phyloP scores from a whole-genome alignment of 1,140 invertebrate species.

The Lanistes nyassanus region DNA sequence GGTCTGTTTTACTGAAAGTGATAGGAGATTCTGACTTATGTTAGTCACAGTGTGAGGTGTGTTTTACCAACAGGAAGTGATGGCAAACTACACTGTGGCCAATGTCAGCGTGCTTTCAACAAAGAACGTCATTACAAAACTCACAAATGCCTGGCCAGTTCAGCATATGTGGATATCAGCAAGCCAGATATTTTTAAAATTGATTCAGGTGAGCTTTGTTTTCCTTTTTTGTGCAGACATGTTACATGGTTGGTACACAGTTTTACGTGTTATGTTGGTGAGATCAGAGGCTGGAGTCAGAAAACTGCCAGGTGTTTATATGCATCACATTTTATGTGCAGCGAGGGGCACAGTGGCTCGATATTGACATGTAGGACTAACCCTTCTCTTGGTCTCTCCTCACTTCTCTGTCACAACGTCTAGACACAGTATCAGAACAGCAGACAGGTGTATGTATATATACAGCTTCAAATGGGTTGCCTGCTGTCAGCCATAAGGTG shows the following conservation, averaged over 20 bases:
- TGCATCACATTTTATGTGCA: too few species aligned
- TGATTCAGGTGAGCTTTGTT: conserved; percentile 46
- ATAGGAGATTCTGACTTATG: conserved; percentile 10
- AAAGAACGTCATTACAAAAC: conserved; percentile 62
- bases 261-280: too few species aligned
- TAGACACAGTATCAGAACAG: too few species aligned
- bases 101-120: conserved; percentile 58
- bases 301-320: too few species aligned
- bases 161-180: conserved; percentile 61
- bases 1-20: background rate
- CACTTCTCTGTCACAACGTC: too few species aligned
- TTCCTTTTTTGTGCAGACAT: background rate
- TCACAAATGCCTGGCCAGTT: conserved; percentile 59
- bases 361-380: too few species aligned
- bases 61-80: conserved; percentile 47
- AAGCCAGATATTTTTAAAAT: conserved; percentile 52
- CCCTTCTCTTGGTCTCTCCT: too few species aligned
- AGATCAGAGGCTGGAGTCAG: too few species aligned
- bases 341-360: too few species aligned
- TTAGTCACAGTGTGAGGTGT: background rate
- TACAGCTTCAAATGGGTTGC: too few species aligned
- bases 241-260: background rate
- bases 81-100: conserved; percentile 55
- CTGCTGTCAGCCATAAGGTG: too few species aligned
- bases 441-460: too few species aligned